Percentiles rank a stretch among this genome's conserved stretches.
Evolutionary conservation across 2,113 vertebrate genomes (phyloP).

Genomic region (Nematolebias whitei): DNA sequence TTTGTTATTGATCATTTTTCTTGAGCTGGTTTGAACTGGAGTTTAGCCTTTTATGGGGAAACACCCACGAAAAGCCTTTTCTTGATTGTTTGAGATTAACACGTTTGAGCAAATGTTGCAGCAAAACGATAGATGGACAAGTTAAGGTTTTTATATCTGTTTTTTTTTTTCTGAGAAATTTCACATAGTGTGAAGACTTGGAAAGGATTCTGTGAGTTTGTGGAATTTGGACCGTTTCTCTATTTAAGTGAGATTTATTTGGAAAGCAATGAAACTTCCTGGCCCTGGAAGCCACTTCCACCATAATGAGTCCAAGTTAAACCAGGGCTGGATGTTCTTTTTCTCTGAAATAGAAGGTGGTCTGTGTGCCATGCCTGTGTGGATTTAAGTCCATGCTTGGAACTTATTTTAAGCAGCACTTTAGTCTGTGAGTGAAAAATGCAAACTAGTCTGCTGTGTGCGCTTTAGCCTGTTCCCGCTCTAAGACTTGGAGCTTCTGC

Average conservation of each 20-base stretch:
- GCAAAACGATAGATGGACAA: not conserved
- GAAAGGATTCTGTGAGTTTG: slow-evolving; percentile 61
- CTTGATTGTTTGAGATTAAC: slow-evolving; percentile 12
- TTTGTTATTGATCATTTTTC: slow-evolving; percentile 67
- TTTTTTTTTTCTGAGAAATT: slow-evolving; percentile 32
- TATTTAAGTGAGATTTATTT: slow-evolving; percentile 81
- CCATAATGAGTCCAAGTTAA: slow-evolving; percentile 76
- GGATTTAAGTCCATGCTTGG: slow-evolving; percentile 33
- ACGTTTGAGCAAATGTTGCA: not conserved
- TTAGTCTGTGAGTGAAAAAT: slow-evolving; percentile 18
- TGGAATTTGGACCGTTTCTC: slow-evolving; percentile 71
- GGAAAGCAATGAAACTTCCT: slow-evolving; percentile 80
- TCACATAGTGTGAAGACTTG: slow-evolving; percentile 40
- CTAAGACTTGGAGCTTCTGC: slow-evolving; percentile 8
- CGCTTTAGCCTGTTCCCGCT: slow-evolving; percentile 1
- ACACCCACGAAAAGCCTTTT: slow-evolving; percentile 23
- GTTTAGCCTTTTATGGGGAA: slow-evolving; percentile 65
- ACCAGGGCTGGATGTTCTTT: slow-evolving; percentile 75
- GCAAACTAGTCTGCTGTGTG: slow-evolving; percentile 29
- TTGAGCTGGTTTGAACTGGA: slow-evolving; percentile 69
- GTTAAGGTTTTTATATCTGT: slow-evolving; percentile 25
- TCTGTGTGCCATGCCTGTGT: slow-evolving; percentile 57
- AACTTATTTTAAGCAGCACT: slow-evolving; percentile 40
- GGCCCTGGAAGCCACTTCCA: slow-evolving; percentile 79
- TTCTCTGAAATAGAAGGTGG: slow-evolving; percentile 72